Percentiles rank a stretch among this genome's conserved stretches.
These are phyloP conservation scores for Cylas formicarius DNA, from an alignment of 1,140 invertebrate genomes.

Conservation along the genomic window DNA sequence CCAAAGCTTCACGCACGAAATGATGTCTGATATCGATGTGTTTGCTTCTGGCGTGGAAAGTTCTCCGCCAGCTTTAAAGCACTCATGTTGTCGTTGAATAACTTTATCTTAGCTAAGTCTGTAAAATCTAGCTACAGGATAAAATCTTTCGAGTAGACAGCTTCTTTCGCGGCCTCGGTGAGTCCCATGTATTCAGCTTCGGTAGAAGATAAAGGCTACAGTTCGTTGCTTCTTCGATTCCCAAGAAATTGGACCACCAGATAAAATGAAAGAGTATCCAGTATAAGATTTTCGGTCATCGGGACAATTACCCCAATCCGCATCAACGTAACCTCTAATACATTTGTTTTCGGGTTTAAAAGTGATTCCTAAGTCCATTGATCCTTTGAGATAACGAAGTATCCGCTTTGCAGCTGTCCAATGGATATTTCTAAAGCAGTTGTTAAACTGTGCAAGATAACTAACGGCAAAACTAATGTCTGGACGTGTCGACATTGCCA, in stretches of 20 bases:
- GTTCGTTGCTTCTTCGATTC: slow-evolving; percentile 37
- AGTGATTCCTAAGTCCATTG: no score
- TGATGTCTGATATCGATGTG: slow-evolving; percentile 39
- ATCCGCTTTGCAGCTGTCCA: neutral
- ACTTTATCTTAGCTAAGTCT: slow-evolving; percentile 15
- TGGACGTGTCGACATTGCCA: slow-evolving; percentile 2
- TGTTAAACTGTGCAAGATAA: slow-evolving; percentile 12
- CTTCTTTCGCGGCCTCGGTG: slow-evolving; percentile 29
- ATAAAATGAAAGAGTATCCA: slow-evolving; percentile 36
- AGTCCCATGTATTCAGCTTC: slow-evolving; percentile 42
- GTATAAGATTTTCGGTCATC: slow-evolving; percentile 32
- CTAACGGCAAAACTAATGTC: slow-evolving; percentile 12
- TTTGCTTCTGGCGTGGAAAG: slow-evolving; percentile 32
- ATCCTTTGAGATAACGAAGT: no score
- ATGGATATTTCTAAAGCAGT: slow-evolving; percentile 4
- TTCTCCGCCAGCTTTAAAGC: slow-evolving; percentile 30
- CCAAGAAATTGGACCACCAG: slow-evolving; percentile 33
- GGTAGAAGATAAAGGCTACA: slow-evolving; percentile 37
- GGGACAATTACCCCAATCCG: slow-evolving; percentile 37
- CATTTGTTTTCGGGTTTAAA: no score
- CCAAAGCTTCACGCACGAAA: slow-evolving; percentile 33
- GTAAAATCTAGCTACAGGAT: slow-evolving; percentile 20
- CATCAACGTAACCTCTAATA: slow-evolving; percentile 36
- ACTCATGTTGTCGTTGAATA: slow-evolving; percentile 31
- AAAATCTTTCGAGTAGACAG: slow-evolving; percentile 37